Evolutionary conservation across 2,797 vertebrate genomes (phyloP), one percentile per base, ranked within the genome.

Genomic region (Lutjanus argentimaculatus): DNA sequence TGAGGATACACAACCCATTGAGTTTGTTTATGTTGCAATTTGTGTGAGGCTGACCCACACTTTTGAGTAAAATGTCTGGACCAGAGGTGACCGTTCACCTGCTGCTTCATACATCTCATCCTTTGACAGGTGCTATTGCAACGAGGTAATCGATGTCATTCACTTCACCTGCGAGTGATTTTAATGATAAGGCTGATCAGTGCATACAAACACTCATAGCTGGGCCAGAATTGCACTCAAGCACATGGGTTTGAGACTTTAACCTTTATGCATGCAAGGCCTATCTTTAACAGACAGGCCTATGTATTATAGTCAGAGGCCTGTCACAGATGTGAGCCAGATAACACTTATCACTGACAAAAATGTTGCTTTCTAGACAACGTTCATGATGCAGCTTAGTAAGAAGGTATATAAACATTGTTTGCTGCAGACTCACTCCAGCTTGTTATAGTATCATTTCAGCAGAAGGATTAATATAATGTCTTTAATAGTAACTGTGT

Each of bases 291-390:
- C 46, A 71, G 19, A 19, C 72, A 64, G 66, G 17, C 53, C 14
- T 11, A 1, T 67, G 62, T 30, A 6, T 73, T 45, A 67, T 19
- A 67, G 25, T 78, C 16, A 68, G 64, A 79, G 17, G 56, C 53
- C 64, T 76, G 19, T 8, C 15, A 67, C 43, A 70, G 11, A 58
- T 49, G 52, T 73, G 77, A 67, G 56, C 72, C 79, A 82, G 56
- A 82, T 73, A 74, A 68, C 6, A 49, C 10, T 5, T 49, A 46
- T 56, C 57, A 72, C 5, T 45, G 12, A 15, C 22, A 10, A 1
- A 52, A 57, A 2, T 5, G 25, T 12, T 45, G 30, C 36, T 25
- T 57, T 52, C 36, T 0, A 51, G 15, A 61, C 9, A 66, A 53
- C 72, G 40, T n/a, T 53, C 1, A 65, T 17, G 3, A 56, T 13